A percentile compares a stretch with the other conserved stretches of the same genome.
These are phyloP conservation scores for Sphenopsis melanotis DNA, from an alignment of 2,797 vertebrate species.

Conservation along the genomic window DNA sequence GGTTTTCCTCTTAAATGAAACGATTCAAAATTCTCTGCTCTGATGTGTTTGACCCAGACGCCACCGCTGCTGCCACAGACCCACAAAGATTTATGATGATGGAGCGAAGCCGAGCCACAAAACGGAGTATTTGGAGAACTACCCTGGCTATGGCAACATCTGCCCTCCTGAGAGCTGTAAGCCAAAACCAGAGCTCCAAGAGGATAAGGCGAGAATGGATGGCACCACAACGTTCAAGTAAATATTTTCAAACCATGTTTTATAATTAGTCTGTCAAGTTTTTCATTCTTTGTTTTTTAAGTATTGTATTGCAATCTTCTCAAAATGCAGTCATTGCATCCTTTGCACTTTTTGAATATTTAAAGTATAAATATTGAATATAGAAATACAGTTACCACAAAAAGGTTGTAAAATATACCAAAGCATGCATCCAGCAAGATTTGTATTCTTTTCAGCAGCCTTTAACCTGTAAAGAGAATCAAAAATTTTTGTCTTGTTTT, in stretches of 20 bases:
- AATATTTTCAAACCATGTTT: conserved; percentile 16
- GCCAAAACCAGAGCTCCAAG: conserved; percentile 68
- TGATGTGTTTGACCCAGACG: conserved; percentile 70
- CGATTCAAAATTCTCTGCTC: background rate
- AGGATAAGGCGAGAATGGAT: conserved; percentile 73
- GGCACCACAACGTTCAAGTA: conserved; percentile 83
- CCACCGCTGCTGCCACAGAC: conserved; percentile 77
- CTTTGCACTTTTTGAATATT: background rate
- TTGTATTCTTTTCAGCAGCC: background rate
- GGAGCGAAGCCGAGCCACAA: conserved; percentile 34
- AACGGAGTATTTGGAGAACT: conserved; percentile 84
- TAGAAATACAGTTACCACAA: background rate
- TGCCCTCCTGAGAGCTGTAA: conserved; percentile 73
- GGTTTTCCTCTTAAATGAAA: background rate
- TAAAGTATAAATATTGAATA: background rate
- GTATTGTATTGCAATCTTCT: background rate
- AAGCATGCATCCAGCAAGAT: background rate
- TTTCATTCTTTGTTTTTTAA: background rate
- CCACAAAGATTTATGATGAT: conserved; percentile 74
- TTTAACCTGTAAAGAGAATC: background rate
- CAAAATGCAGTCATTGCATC: background rate
- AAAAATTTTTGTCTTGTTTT: background rate
- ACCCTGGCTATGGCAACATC: conserved; percentile 67
- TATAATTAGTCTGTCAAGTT: background rate
- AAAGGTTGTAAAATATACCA: background rate